phyloP scores from a whole-genome alignment of 2,888 invertebrate genomes.

The Isoperla grammatica region DNA sequence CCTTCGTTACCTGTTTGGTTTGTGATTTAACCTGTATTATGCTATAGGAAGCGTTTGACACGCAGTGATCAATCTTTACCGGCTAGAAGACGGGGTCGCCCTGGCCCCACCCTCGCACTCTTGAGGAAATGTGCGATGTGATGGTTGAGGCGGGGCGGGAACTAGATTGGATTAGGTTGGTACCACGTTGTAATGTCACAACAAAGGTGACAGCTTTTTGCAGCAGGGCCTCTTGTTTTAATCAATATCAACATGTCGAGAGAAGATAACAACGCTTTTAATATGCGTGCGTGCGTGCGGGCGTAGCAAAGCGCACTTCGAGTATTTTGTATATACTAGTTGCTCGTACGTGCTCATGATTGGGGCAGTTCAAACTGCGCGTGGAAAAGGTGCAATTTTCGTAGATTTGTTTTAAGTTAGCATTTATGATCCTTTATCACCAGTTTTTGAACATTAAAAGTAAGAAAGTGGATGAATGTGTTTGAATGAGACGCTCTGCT shows the following conservation, averaged over 20 bases:
- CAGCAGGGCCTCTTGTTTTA: constrained; percentile 9
- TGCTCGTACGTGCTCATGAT: no score
- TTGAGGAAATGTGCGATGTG: constrained; percentile 22
- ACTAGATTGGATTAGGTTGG: constrained; percentile 28
- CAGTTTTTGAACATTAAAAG: no score
- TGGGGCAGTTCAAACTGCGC: no score
- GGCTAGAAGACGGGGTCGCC: background rate
- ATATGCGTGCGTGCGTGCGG: no score
- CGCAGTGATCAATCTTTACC: constrained; percentile 14
- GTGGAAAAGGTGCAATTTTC: no score
- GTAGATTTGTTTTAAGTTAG: no score
- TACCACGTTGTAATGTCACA: constrained; percentile 29
- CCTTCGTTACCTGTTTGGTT: background rate
- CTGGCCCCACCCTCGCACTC: constrained; percentile 14
- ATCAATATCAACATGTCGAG: constrained; percentile 4
- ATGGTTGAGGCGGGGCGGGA: constrained; percentile 19
- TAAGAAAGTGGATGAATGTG: no score
- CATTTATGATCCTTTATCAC: no score
- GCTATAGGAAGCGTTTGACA: background rate
- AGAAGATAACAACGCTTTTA: no score
- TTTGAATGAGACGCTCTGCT: no score
- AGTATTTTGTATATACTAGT: no score
- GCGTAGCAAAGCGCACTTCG: no score
- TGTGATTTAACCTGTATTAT: background rate
- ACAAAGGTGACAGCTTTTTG: constrained; percentile 22